A percentile compares a stretch with the other conserved stretches of the same genome.
phyloP scores from a whole-genome alignment of 2,888 invertebrate genomes.

The Pseudococcus longispinus region DNA sequence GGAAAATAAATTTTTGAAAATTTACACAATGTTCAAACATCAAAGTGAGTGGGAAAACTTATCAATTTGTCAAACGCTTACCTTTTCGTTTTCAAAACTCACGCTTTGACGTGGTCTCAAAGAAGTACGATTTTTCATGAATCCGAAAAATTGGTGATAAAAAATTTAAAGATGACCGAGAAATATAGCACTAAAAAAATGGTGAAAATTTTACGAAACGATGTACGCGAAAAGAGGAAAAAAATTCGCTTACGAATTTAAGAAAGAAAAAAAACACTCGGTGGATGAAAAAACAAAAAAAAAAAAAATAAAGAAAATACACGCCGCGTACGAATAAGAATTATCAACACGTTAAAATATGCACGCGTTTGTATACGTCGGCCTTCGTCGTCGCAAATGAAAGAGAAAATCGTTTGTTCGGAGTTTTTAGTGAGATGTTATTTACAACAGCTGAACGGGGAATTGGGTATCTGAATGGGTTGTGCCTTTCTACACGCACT shows the following conservation, averaged over 20 bases:
- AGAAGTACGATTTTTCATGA: slow-evolving; percentile 13
- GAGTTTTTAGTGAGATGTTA: slow-evolving; percentile 55
- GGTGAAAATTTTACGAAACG: background rate
- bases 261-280: background rate
- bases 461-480: slow-evolving; percentile 48
- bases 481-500: slow-evolving; percentile 44
- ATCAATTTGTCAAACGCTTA: background rate
- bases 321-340: slow-evolving; percentile 9
- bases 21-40: background rate
- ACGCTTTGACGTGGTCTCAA: slow-evolving; percentile 1
- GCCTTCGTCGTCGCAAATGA: slow-evolving; percentile 42
- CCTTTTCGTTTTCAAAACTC: slow-evolving; percentile 26
- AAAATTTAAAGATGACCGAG: background rate
- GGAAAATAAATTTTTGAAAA: background rate
- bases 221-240: background rate
- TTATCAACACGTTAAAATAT: slow-evolving; percentile 49
- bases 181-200: background rate
- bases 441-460: slow-evolving; percentile 54
- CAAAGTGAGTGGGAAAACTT: background rate
- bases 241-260: background rate
- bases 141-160: background rate
- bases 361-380: slow-evolving; percentile 54
- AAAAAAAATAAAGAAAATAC: background rate
- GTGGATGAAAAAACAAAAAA: background rate
- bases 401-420: slow-evolving; percentile 56